Evolutionary conservation across 1,140 invertebrate genomes (phyloP), one percentile per base, ranked within the genome.

Genomic region (Drosophila pachea): DNA sequence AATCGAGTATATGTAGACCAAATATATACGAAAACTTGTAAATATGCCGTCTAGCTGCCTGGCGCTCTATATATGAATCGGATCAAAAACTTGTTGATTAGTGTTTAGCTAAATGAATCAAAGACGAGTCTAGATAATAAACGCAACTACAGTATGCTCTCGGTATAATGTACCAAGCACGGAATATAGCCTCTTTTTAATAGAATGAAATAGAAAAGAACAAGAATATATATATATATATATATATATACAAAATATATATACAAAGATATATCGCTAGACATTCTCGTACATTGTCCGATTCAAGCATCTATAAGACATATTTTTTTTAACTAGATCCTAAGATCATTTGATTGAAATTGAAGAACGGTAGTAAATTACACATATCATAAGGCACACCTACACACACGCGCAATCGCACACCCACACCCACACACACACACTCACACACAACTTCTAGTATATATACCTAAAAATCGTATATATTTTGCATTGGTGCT

Each of bases 401-500:
- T 36, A 55, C 33, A 40, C 9, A 61, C 40, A 35, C n/a, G n/a
- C n/a, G n/a, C n/a, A n/a, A n/a, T n/a, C n/a, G n/a, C 47, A 47
- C 60, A 63, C 38, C 36, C 60, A 53, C 54, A 52, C 45, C 35
- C 31, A 50, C 52, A 38, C 32, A 47, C 50, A 56, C 43, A 55
- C 16, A 58, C 12, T 6, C 43, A 48, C 9, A 31, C 5, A 59
- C 40, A 22, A 22, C 22, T 47, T n/a, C 36, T 43, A 35, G 8
- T 55, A 64, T 31, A 62, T 40, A 59, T 42, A 64, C 59, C 43
- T 8, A 65, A 32, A 11, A 66, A 52, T 76, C 66, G 60, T 82
- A 67, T 78, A 78, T 78, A 62, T 56, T 67, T 64, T 84, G 79
- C 76, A 83, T 83, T 83, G 79, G 79, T 83, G 79, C 79, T 83